phyloP scores from a whole-genome alignment of 2,888 invertebrate genomes.

The Amorpha juglandis region DNA sequence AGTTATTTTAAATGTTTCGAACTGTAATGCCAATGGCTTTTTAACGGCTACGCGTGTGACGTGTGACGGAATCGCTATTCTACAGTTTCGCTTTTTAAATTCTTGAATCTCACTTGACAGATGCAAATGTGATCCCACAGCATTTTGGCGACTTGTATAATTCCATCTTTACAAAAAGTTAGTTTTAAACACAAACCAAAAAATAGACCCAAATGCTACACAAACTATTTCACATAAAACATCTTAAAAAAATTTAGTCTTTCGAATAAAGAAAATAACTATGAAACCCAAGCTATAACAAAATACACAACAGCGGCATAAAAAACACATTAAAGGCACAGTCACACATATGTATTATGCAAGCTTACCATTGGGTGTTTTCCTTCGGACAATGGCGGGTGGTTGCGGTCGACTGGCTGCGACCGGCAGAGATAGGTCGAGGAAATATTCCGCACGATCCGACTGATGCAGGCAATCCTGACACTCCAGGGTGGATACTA shows the following conservation, averaged over 20 bases:
- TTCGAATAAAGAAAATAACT: neutral
- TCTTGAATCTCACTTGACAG: too few relatives aligned
- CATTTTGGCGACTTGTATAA: too few relatives aligned
- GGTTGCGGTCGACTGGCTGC: slow-evolving; percentile 89
- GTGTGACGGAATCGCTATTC: too few relatives aligned
- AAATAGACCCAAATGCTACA: too few relatives aligned
- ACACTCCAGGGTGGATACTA: slow-evolving; percentile 95
- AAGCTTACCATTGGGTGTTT: slow-evolving; percentile 73
- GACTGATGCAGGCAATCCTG: slow-evolving; percentile 95
- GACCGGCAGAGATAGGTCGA: slow-evolving; percentile 97
- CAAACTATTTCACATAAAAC: too few relatives aligned
- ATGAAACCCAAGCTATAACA: neutral
- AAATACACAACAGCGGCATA: neutral
- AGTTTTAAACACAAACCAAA: too few relatives aligned
- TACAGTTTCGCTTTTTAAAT: too few relatives aligned
- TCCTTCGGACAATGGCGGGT: slow-evolving; percentile 84
- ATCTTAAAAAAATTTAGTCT: neutral
- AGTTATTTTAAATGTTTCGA: too few relatives aligned
- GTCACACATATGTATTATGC: neutral
- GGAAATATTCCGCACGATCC: slow-evolving; percentile 94
- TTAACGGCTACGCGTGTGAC: too few relatives aligned
- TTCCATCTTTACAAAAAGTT: too few relatives aligned
- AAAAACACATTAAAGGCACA: neutral
- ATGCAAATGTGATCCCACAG: too few relatives aligned
- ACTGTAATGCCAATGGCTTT: too few relatives aligned